Evolutionary conservation across 2,888 invertebrate genomes (phyloP), one percentile per base, ranked within the genome.

Genomic region (Zhengitettix transpicula): DNA sequence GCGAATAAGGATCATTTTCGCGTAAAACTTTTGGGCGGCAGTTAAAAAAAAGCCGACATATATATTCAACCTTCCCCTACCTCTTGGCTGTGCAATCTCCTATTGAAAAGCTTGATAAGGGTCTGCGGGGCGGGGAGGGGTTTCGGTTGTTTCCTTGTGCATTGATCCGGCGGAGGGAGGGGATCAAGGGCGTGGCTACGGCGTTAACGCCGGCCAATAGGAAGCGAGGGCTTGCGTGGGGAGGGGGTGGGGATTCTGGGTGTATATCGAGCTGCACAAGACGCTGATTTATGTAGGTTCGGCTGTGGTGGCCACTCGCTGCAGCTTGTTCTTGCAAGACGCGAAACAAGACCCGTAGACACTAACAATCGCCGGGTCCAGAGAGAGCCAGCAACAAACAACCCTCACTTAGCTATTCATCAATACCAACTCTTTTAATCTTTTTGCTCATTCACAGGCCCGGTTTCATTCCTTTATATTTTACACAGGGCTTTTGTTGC

Each of bases 1-100:
- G 17, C 55, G 16, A 52, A 41, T 61, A 61, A 61, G 61, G 61
- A 61, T 54, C 61, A 61, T 59, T 61, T 61, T 61, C 61, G 61
- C 53, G 41, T 55, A 55, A 55, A 55, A 40, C 55, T 55, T 41
- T 15, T 28, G 41, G 40, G 40, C 41, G 40, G 55, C 52, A 52
- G 52, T 40, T n/a, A 14, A 40, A 41, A 55, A 40, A 16, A 55
- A 17, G 53, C 16, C 1, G 16, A 17, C 53, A 17, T 15, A 15
- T 9, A 17, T 15, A 53, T 17, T n/a, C 59, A n/a, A 15, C 51
- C 58, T 55, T 42, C 42, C 51, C 44, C 47, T 51, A 42, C 54
- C 15, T 52, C 52, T 40, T 55, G 47, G 42, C 47, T 16, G 42
- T 16, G 28, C 44, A 42, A 60, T 60, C 56, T 60, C 53, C 40